Conservation (phyloP, 1,140 invertebrate species). For the Lasaia peninsularis region DNA sequence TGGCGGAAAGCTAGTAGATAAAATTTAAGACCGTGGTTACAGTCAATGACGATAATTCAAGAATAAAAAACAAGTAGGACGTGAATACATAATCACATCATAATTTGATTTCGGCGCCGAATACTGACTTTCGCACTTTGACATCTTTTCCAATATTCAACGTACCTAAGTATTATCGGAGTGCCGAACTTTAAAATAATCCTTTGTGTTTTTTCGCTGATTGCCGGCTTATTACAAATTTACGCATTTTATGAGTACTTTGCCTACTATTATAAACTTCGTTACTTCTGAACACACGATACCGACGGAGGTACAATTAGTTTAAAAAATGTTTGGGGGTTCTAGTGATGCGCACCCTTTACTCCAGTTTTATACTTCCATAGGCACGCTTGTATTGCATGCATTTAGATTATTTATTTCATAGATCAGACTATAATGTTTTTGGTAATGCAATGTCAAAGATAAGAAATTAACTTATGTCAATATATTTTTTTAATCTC, state of each 20-base stretch:
- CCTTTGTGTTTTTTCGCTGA: neutral
- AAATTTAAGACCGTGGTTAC: too few species aligned
- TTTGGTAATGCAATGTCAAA: too few species aligned
- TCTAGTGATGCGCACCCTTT: too few species aligned
- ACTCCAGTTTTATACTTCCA: neutral
- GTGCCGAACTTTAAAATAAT: neutral
- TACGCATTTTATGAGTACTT: neutral
- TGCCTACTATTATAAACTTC: constrained; percentile 1
- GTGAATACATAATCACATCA: too few species aligned
- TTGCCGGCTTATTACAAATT: neutral
- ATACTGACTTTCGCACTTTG: neutral
- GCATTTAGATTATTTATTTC: too few species aligned
- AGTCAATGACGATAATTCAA: too few species aligned
- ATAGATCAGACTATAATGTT: too few species aligned
- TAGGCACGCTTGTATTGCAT: too few species aligned
- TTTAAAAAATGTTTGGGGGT: neutral
- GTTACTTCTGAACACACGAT: neutral
- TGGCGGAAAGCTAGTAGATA: too few species aligned
- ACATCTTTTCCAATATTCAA: neutral
- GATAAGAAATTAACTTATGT: too few species aligned
- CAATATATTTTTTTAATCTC: too few species aligned
- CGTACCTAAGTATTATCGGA: neutral
- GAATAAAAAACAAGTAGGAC: too few species aligned
- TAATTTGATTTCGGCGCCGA: neutral
- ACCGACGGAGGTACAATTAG: neutral